Percentiles rank a stretch among this genome's conserved stretches.
Evolutionary conservation across 92 coral and sea anemone genomes (phyloP).

Genomic region (Epizoanthus illoricatus): DNA sequence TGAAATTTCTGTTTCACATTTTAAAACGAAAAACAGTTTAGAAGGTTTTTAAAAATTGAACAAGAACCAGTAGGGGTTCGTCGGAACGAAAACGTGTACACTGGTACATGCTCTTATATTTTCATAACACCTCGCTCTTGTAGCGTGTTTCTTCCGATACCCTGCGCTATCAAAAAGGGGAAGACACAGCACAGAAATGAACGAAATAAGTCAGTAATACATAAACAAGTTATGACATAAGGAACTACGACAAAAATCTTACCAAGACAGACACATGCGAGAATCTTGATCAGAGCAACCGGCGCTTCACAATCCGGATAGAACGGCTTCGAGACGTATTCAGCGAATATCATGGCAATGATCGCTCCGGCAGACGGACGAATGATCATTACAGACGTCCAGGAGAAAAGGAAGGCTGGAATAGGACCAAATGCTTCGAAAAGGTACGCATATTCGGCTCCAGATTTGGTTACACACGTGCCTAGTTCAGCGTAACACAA

Average conservation of each 20-base stretch:
- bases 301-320: slow-evolving; percentile 80
- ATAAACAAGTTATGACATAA: neutral
- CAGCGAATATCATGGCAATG: slow-evolving; percentile 88
- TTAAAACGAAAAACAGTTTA: neutral
- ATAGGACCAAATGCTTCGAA: slow-evolving; percentile 84
- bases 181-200: neutral
- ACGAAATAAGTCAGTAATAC: neutral
- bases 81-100: neutral
- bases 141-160: neutral
- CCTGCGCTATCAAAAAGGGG: neutral
- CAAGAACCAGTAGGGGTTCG: no score
- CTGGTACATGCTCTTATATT: no score
- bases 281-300: slow-evolving; percentile 66
- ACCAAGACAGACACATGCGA: slow-evolving; percentile 94
- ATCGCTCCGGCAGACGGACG: slow-evolving; percentile 96
- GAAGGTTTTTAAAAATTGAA: neutral
- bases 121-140: neutral
- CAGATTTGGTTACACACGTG: slow-evolving; percentile 79
- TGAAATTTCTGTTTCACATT: neutral
- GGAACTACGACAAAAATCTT: slow-evolving; percentile 37
- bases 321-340: slow-evolving; percentile 94
- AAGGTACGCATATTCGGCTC: slow-evolving; percentile 93
- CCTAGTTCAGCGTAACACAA: slow-evolving; percentile 95
- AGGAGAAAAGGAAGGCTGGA: slow-evolving; percentile 90
- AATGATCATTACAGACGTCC: slow-evolving; percentile 91